These are phyloP conservation scores for Conus betulinus DNA, from an alignment of 1,140 invertebrate species.

Conservation along the genomic window DNA sequence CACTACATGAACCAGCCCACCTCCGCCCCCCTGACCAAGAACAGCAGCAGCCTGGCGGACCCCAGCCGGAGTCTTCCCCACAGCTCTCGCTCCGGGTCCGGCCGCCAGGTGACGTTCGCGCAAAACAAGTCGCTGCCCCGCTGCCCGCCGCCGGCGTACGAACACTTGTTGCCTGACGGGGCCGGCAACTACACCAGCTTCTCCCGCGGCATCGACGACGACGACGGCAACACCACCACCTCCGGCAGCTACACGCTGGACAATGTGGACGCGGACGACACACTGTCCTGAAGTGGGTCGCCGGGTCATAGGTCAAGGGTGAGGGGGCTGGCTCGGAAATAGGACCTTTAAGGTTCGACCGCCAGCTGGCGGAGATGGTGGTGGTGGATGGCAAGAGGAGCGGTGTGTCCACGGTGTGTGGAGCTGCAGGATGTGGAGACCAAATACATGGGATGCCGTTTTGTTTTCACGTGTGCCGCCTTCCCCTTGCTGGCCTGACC, in stretches of 20 bases:
- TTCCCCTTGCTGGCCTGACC: too few species aligned
- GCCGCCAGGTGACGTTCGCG: constrained; percentile 31
- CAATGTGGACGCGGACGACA: constrained; percentile 42
- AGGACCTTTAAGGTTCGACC: too few species aligned
- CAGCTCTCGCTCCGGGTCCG: neutral
- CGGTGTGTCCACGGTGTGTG: too few species aligned
- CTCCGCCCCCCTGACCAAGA: neutral
- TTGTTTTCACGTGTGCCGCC: too few species aligned
- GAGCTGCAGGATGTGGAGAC: too few species aligned
- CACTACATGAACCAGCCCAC: constrained; percentile 31
- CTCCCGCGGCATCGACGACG: constrained; percentile 38
- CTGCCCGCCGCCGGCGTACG: constrained; percentile 33
- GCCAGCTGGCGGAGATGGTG: too few species aligned
- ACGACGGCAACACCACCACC: constrained; percentile 48
- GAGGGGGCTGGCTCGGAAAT: neutral
- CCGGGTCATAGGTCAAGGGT: neutral
- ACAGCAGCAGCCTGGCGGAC: neutral
- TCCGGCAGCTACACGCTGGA: constrained; percentile 50
- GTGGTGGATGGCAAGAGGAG: too few species aligned
- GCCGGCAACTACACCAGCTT: constrained; percentile 37
- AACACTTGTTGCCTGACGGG: constrained; percentile 37
- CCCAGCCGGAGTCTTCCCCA: constrained; percentile 26
- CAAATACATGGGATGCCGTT: too few species aligned
- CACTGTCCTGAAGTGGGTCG: constrained; percentile 5
- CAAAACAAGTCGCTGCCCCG: constrained; percentile 20